phyloP scores from a whole-genome alignment of 1,140 invertebrate genomes.

The Venturia canescens region DNA sequence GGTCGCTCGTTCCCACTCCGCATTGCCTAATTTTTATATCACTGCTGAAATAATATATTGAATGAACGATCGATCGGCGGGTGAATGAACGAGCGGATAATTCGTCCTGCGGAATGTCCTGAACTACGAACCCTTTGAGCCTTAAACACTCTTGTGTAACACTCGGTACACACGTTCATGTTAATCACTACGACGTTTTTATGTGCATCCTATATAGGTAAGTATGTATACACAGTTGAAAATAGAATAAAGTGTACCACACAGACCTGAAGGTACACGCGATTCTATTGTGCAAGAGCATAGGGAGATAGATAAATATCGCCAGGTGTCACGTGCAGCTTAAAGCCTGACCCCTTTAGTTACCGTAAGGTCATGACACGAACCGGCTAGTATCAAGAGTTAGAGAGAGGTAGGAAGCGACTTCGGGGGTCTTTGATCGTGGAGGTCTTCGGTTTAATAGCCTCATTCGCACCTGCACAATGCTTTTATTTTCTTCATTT shows the following conservation, averaged over 20 bases:
- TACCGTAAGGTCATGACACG: constrained; percentile 46
- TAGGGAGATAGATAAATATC: constrained; percentile 11
- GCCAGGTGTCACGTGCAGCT: constrained; percentile 39
- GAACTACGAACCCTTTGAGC: no score
- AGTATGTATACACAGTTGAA: neutral
- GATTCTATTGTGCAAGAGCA: constrained; percentile 5
- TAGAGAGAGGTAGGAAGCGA: constrained; percentile 46
- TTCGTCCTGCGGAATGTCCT: no score
- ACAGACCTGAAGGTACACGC: neutral
- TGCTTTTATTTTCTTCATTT: constrained; percentile 5
- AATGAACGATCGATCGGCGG: no score
- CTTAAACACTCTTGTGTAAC: no score
- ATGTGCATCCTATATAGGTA: neutral
- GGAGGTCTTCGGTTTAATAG: constrained; percentile 54
- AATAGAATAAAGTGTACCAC: constrained; percentile 22
- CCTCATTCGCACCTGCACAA: constrained; percentile 38
- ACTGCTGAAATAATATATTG: no score
- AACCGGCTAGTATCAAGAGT: constrained; percentile 33
- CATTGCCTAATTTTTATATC: no score
- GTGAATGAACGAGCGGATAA: no score
- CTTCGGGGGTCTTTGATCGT: constrained; percentile 51
- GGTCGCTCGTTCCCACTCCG: no score
- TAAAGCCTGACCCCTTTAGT: constrained; percentile 45
- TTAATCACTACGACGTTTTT: neutral
- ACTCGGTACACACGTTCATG: no score